These are phyloP conservation scores for Dolomedes plantarius DNA, from an alignment of 2,888 invertebrate genomes.

Conservation along the genomic window DNA sequence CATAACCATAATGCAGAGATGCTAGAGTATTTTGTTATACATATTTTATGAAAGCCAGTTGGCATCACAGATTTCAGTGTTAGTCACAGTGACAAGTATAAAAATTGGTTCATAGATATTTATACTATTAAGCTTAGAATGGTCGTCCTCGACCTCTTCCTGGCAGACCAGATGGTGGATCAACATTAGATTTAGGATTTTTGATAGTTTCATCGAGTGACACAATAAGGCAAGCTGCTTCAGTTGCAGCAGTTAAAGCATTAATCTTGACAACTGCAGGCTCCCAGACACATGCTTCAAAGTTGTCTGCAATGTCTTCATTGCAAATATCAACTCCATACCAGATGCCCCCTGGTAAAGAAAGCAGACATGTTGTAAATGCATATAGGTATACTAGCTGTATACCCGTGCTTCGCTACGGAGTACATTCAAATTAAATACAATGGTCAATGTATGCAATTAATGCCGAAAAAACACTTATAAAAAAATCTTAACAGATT, in stretches of 20 bases:
- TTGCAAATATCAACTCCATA: conserved; percentile 95
- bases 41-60: too few relatives aligned
- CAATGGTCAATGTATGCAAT: too few relatives aligned
- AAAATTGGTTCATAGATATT: not conserved
- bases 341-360: conserved; percentile 84
- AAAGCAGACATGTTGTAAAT: too few relatives aligned
- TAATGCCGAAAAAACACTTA: too few relatives aligned
- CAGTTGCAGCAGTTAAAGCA: conserved; percentile 95
- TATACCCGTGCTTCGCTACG: too few relatives aligned
- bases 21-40: too few relatives aligned
- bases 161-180: conserved; percentile 43
- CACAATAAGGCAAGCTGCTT: conserved; percentile 94
- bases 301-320: conserved; percentile 96
- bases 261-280: conserved; percentile 97
- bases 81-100: too few relatives aligned
- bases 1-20: too few relatives aligned
- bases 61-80: too few relatives aligned
- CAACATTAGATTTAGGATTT: conserved; percentile 81
- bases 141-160: conserved; percentile 72
- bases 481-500: too few relatives aligned
- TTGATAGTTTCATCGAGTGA: conserved; percentile 99
- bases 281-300: conserved; percentile 96
- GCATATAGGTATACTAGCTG: too few relatives aligned
- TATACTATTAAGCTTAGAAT: conserved; percentile 21
- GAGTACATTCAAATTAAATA: too few relatives aligned